Percentiles rank a stretch among this genome's conserved stretches.
Conservation (phyloP, 1,140 invertebrate genomes). For the Brachionus koreanus region DNA sequence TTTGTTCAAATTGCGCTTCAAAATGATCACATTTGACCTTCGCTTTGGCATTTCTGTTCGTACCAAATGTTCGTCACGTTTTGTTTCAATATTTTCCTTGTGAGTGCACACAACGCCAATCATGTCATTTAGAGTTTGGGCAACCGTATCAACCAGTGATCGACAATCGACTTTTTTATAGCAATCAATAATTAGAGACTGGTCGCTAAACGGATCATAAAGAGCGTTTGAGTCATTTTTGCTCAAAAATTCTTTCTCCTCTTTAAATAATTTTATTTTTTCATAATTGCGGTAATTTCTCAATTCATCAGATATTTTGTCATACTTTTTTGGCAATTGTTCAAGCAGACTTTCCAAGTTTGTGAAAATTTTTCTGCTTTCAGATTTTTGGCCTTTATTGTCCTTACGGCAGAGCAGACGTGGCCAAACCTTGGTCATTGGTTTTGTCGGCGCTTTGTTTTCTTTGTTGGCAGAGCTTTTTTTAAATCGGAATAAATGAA, state of each 20-base stretch:
- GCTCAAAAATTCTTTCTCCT: not conserved
- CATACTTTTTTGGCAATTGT: not conserved
- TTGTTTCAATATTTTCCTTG: not conserved
- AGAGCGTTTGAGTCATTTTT: not conserved
- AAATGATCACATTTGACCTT: not conserved
- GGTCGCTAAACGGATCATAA: conserved; percentile 13
- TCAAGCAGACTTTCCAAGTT: not conserved
- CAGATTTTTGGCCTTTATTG: too few species aligned
- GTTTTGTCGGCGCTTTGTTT: not conserved
- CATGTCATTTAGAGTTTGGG: conserved; percentile 2
- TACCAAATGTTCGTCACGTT: not conserved
- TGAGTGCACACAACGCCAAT: conserved; percentile 12
- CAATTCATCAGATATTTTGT: not conserved
- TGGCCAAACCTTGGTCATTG: not conserved
- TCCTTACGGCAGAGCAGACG: not conserved
- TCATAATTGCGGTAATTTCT: not conserved
- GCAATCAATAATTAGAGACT: not conserved
- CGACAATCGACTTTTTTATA: not conserved
- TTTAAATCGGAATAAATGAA: not conserved
- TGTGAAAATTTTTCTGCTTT: not conserved
- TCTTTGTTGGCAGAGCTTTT: not conserved
- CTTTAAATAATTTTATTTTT: not conserved
- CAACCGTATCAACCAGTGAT: not conserved
- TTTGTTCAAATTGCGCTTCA: not conserved
- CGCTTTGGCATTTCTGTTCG: not conserved